A percentile compares a stretch with the other conserved stretches of the same genome.
phyloP scores from a whole-genome alignment of 1,140 invertebrate genomes.

The Dendrolimus punctatus region DNA sequence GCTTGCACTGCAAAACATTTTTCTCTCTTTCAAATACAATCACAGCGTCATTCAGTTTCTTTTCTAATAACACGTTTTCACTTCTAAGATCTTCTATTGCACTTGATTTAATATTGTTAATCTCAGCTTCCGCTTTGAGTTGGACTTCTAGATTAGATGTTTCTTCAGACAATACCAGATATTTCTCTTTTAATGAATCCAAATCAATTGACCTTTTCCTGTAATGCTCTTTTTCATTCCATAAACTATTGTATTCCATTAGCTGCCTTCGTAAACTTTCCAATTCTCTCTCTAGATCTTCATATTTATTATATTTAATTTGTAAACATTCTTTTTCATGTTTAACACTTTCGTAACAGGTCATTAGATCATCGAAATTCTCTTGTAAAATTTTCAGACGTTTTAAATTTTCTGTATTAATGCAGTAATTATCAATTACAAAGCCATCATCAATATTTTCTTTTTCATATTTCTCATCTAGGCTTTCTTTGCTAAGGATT shows the following conservation, averaged over 20 bases:
- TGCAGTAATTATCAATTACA: constrained; percentile 28
- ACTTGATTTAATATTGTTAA: constrained; percentile 43
- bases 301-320: constrained; percentile 41
- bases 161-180: constrained; percentile 48
- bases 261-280: constrained; percentile 36
- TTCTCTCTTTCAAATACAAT: constrained; percentile 53
- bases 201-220: constrained; percentile 46
- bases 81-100: constrained; percentile 38
- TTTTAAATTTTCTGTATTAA: constrained; percentile 43
- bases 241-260: constrained; percentile 46
- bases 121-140: constrained; percentile 50
- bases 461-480: constrained; percentile 18
- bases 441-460: constrained; percentile 24
- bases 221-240: constrained; percentile 58
- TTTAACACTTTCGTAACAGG: constrained; percentile 52
- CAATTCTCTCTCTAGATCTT: constrained; percentile 46
- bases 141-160: constrained; percentile 47
- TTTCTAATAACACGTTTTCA: constrained; percentile 47
- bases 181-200: constrained; percentile 53
- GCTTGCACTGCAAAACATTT: constrained; percentile 45
- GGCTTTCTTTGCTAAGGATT: constrained; percentile 42
- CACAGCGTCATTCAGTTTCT: constrained; percentile 41
- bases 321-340: constrained; percentile 43
- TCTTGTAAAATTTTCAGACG: constrained; percentile 54
- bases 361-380: constrained; percentile 49